Conservation (phyloP, 1,140 invertebrate species). For the Sesamia nonagrioides region DNA sequence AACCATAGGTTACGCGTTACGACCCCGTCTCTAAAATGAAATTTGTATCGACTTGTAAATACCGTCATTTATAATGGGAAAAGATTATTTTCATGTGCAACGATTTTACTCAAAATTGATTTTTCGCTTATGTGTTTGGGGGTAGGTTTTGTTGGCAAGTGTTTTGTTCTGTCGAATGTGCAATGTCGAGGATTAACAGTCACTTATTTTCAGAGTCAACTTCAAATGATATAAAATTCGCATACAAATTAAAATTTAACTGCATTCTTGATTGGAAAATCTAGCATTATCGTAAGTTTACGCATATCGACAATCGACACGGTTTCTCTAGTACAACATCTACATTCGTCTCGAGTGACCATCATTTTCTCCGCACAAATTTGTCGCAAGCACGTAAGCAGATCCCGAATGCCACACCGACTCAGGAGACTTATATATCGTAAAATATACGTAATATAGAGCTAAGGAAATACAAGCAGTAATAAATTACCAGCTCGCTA, state of each 20-base stretch:
- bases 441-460: conserved; percentile 21
- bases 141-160: no score
- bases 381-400: conserved; percentile 26
- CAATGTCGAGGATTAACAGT: no score
- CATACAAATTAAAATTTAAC: no score
- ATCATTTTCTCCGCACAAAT: neutral
- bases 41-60: conserved; percentile 15
- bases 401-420: conserved; percentile 7
- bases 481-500: conserved; percentile 42
- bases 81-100: neutral
- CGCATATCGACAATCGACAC: no score
- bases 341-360: neutral
- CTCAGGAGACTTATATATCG: conserved; percentile 34
- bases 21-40: conserved; percentile 23
- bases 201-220: no score
- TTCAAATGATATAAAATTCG: no score
- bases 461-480: conserved; percentile 42
- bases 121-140: no score
- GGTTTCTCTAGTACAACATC: no score
- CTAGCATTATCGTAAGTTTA: no score
- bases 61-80: neutral
- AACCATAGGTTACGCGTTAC: conserved; percentile 7
- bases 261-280: no score
- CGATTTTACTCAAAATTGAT: no score
- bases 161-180: no score